Percentiles rank a stretch among this genome's conserved stretches.
phyloP scores from a whole-genome alignment of 2,797 vertebrate species.

The Ceyx erithaca region DNA sequence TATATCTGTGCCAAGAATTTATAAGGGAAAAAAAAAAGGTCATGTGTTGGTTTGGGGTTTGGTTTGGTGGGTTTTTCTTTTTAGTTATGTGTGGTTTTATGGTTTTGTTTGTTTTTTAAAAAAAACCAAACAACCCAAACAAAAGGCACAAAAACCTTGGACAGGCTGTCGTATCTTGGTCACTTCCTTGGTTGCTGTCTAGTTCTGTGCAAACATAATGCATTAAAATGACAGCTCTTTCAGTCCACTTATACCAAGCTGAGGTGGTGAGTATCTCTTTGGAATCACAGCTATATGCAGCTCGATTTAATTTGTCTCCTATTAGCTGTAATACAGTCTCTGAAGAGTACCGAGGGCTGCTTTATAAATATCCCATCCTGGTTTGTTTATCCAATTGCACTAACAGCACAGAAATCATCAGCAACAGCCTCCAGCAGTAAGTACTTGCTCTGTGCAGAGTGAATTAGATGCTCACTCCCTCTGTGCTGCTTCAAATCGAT shows the following conservation, averaged over 20 bases:
- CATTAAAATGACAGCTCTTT: not conserved
- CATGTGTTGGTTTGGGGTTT: not conserved
- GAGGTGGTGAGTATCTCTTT: not conserved
- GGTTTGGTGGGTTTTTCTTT: rapidly evolving
- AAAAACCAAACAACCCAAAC: too few relatives aligned
- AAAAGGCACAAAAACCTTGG: not conserved
- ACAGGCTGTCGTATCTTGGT: not conserved
- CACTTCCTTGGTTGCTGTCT: not conserved
- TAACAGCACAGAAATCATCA: not conserved
- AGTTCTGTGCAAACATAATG: not conserved
- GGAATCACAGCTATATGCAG: not conserved
- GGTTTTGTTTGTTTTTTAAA: not conserved
- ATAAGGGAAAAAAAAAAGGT: not conserved
- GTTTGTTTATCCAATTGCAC: not conserved
- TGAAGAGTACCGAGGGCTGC: not conserved
- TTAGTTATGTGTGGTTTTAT: not conserved
- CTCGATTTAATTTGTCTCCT: not conserved
- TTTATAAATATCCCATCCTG: not conserved
- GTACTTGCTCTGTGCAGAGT: rapidly evolving
- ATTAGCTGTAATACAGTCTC: not conserved
- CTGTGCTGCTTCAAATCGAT: not conserved
- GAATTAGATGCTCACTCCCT: not conserved
- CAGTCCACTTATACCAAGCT: not conserved
- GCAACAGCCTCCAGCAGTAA: not conserved
- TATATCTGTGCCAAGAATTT: not conserved